phyloP scores from a whole-genome alignment of 2,797 vertebrate genomes.

The Xenentodon cancila region DNA sequence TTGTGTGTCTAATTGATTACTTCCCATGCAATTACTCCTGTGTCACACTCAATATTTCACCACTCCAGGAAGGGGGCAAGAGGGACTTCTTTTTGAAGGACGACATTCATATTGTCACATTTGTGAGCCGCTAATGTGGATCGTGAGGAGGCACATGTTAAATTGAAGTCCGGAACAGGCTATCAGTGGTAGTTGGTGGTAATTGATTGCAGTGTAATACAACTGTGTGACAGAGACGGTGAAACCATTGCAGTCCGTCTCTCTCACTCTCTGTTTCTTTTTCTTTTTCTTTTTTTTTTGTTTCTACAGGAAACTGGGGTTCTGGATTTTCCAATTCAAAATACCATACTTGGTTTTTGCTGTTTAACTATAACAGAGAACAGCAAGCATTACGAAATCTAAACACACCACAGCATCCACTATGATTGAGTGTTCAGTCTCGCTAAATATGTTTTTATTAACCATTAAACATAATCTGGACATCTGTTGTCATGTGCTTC shows the following conservation, averaged over 20 bases:
- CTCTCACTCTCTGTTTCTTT: constrained; percentile 1
- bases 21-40: constrained; percentile 86
- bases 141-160: constrained; percentile 65
- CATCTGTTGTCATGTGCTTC: no score
- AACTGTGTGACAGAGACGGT: constrained; percentile 39
- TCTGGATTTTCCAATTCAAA: neutral
- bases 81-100: constrained; percentile 77
- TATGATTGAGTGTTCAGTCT: no score
- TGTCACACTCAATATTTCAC: constrained; percentile 87
- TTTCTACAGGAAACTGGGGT: neutral
- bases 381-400: no score
- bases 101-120: constrained; percentile 77
- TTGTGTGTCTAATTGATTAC: constrained; percentile 88
- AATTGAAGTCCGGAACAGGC: constrained; percentile 71
- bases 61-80: constrained; percentile 68
- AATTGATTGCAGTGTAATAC: constrained; percentile 69
- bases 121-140: constrained; percentile 71
- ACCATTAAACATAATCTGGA: no score
- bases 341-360: neutral
- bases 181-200: constrained; percentile 53
- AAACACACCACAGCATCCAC: no score
- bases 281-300: neutral
- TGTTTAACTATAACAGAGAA: neutral
- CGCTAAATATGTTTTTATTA: no score
- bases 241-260: constrained; percentile 12